Evolutionary conservation across 2,797 vertebrate species (phyloP), one percentile per base, ranked within the genome.

Genomic region (Dendrocincla tyrannina): DNA sequence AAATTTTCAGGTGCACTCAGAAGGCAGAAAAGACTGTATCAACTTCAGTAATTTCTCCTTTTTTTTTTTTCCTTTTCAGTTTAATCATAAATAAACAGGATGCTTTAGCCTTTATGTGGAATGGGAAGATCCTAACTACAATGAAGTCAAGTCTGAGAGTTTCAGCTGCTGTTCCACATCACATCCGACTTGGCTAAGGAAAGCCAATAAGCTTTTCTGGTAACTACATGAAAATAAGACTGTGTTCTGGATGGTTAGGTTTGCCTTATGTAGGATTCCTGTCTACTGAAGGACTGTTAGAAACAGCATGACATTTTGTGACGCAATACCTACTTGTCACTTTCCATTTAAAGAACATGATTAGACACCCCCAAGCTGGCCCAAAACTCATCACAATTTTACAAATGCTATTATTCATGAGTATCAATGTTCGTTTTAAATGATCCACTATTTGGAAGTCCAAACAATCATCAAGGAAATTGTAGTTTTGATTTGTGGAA

Each of bases 351-450:
- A 92, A 89, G 39, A 47, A 84, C 70, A 42, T 0, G 1, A 85
- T 80, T 24, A 87, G 33, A 44, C 8, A 32, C 16, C 27, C 22
- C 78, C 85, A 64, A 91, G 59, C 58, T 33, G 39, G 56, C 94
- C 73, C 68, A 67, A 82, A 93, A 92, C 68, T 94, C 68, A 90
- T 84, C 80, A 89, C 74, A 89, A 86, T 96, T 95, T 93, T 63
- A 60, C 17, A 93, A 77, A 79, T 78, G 41, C 28, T 70, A 89
- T 93, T 96, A 95, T 91, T 96, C 58, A 73, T 46, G 17, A 56
- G 18, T 68, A 91, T 53, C 77, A 85, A 47, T 60, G 52, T 32
- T 92, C 74, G 30, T 83, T 93, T 95, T 32, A 92, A 88, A 58
- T 68, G 41, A 77, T 90, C 49, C 70, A 91, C 69, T 42, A 39